A percentile compares a stretch with the other conserved stretches of the same genome.
Conservation (phyloP, 2,797 vertebrate species). For the Coregonus ussuriensis region DNA sequence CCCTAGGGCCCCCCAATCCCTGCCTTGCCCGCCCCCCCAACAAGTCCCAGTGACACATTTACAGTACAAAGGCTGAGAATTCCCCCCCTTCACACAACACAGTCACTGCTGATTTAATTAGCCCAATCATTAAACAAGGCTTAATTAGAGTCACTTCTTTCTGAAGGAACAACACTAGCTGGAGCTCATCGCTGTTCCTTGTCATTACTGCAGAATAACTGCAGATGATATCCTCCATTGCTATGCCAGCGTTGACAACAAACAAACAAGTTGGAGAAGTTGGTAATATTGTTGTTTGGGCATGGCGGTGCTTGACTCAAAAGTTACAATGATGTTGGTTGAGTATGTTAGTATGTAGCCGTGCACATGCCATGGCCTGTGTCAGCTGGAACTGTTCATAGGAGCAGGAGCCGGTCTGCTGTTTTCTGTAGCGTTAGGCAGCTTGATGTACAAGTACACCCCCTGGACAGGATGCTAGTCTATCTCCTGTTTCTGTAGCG, state of each 20-base stretch:
- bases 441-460: no score
- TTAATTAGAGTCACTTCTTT: constrained; percentile 28
- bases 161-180: background rate
- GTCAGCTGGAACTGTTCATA: background rate
- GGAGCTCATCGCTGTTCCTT: background rate
- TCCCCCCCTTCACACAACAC: constrained; percentile 14
- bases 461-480: no score
- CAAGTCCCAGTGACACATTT: no score
- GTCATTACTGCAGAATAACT: background rate
- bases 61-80: no score
- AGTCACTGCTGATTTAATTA: constrained; percentile 76
- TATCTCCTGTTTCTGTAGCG: no score
- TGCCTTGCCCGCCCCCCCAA: no score
- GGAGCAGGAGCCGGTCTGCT: background rate
- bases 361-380: background rate
- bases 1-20: no score
- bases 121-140: constrained; percentile 46
- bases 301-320: no score
- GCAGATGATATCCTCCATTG: background rate
- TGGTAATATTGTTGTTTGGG: no score
- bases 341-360: no score
- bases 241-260: background rate
- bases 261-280: background rate
- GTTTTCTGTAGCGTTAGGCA: no score
- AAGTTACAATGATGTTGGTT: no score